Base-by-base conservation (phyloP, 1,140 invertebrate genomes). In the Drosophila sulfurigaster region DNA sequence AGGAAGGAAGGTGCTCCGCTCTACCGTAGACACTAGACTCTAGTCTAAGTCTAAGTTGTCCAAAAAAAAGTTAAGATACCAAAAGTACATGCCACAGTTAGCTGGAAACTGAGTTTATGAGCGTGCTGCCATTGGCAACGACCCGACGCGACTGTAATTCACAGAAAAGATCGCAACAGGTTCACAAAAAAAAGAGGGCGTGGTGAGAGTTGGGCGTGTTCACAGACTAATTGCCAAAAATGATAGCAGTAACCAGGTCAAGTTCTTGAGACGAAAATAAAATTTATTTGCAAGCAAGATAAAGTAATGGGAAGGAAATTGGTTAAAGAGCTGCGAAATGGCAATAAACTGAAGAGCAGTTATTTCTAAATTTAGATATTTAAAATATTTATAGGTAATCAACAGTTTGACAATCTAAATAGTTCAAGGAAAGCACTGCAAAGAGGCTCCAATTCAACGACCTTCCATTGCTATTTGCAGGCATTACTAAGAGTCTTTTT, bases 71-170 rank as follows among this genome's bases (percentile, higher is more conserved):
- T 25, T 25, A 25, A 60, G 54, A 49, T n/a, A 49, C 30, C 20
- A 41, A 20, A 5, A 51, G 45, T 70, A 58, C 41, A 82, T 52
- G 67, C 49, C 60, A 79, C 51, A 75, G 57, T 86, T 75, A 85
- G 54, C 49, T 71, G 57, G 75, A 86, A 86, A 85, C 82, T 81
- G 67, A 82, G 82, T 86, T 86, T 85, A 86, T 82, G 81, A 78
- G 65, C 78, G 7, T 60, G 63, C 28, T 43, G 41, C 62, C 81
- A 79, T 68, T 78, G 74, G 69, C 74, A 46, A 10, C 43, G 32
- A 57, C 28, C 58, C 60, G 58, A 57, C 15, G 52, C 60, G 58
- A 65, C 49, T 43, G 20, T 49, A 65, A 81, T 86, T 85, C 82
- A 69, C 78, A 46, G 82, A 85, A 85, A 67, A 63, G 41, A 59